Evolutionary conservation across 1,140 invertebrate species (phyloP), one percentile per base, ranked within the genome.

Genomic region (Heliconius nattereri): DNA sequence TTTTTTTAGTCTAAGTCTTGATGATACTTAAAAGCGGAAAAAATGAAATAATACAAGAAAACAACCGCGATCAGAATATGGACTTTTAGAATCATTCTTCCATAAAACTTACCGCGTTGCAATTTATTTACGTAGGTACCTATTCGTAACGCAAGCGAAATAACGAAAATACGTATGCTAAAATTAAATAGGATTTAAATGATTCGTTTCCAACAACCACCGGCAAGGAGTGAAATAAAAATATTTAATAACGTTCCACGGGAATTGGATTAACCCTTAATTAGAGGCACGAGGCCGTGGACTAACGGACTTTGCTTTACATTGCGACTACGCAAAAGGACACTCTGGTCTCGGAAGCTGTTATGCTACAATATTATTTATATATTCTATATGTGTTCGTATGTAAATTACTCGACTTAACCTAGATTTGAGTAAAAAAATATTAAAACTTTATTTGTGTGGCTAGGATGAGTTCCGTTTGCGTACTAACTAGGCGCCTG

Each of bases 321-420:
- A 66, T 66, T 29, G 60, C 60, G 60, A 66, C 60, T 66, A 29
- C 23, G 23, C 23, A 26, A 66, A 66, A 66, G 60, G 60, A 66
- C 26, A 66, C 60, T 66, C 29, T 29, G 29, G 60, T 66, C 60
- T 66, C 60, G 23, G 60, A 66, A 66, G 8, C 60, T 29, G 60
- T 66, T 66, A 60, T 60, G 26, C 60, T 66, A 66, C 60, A n/a
- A 60, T 60, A 60, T 60, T 66, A 66, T 66, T 66, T 66, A 66
- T 66, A 66, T 66, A 66, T 66, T 66, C 23, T 66, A 29, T 29
- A 66, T 29, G 26, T 66, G 60, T 66, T 1, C 60, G 13, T 66
- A 26, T 66, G 60, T 66, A 66, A 66, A 66, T 66, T 66, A 26
- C 60, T 66, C 23, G 23, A 66, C 23, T 66, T 66, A 66, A 66